Percentiles rank a stretch among this genome's conserved stretches.
Evolutionary conservation across 2,797 vertebrate genomes (phyloP).

Genomic region (Mastacembelus armatus): DNA sequence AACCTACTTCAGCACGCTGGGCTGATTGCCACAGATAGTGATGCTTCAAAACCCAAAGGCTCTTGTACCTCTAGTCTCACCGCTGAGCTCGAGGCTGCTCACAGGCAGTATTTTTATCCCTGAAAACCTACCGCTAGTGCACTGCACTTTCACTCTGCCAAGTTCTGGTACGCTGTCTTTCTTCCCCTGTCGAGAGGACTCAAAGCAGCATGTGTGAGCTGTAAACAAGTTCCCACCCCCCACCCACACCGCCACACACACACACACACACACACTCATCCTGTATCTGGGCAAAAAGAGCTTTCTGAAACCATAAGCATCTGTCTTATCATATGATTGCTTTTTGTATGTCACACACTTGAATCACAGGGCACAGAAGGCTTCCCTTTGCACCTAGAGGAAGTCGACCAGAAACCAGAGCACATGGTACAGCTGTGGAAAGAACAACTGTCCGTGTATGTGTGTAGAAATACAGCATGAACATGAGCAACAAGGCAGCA

Average conservation of each 20-base stretch:
- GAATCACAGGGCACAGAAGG: slow-evolving; percentile 66
- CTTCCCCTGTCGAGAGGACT: slow-evolving; percentile 78
- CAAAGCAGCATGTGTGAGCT: slow-evolving; percentile 78
- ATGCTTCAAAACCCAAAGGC: slow-evolving; percentile 70
- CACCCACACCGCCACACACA: slow-evolving; percentile 65
- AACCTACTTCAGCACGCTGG: slow-evolving; percentile 66
- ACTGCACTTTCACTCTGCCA: slow-evolving; percentile 74
- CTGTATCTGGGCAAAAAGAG: slow-evolving; percentile 84
- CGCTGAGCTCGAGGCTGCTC: slow-evolving; percentile 69
- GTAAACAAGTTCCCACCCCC: slow-evolving; percentile 83
- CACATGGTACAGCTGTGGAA: slow-evolving; percentile 52
- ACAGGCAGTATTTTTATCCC: slow-evolving; percentile 78
- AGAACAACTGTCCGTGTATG: slow-evolving; percentile 57
- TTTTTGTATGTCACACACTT: slow-evolving; percentile 63
- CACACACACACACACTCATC: slow-evolving; percentile 46
- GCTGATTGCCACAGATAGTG: slow-evolving; percentile 74
- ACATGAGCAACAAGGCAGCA: slow-evolving; percentile 39
- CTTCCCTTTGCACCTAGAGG: slow-evolving; percentile 71
- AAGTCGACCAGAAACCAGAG: slow-evolving; percentile 66
- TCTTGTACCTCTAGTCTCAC: slow-evolving; percentile 66
- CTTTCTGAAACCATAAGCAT: slow-evolving; percentile 75
- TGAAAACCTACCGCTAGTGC: slow-evolving; percentile 67
- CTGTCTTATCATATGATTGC: slow-evolving; percentile 77
- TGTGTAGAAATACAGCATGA: slow-evolving; percentile 34
- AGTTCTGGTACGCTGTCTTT: slow-evolving; percentile 74